Conservation (phyloP, 1,140 invertebrate genomes). For the Laodelphax striatellus region DNA sequence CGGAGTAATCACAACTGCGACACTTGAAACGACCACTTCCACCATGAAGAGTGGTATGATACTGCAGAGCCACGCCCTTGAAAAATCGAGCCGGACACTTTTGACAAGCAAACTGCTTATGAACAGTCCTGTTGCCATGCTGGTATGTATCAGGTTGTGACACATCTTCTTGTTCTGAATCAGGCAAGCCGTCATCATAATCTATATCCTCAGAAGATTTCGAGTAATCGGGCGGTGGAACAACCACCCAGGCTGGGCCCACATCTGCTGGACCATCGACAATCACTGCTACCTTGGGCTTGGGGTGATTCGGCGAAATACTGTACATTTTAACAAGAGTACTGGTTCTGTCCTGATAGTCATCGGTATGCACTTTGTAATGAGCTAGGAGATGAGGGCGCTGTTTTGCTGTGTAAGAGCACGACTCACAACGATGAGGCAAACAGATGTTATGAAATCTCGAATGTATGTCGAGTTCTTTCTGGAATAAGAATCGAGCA, state of each 20-base stretch:
- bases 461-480: slow-evolving; percentile 52
- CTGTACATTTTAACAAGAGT: slow-evolving; percentile 52
- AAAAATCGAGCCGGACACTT: slow-evolving; percentile 58
- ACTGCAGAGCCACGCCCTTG: slow-evolving; percentile 53
- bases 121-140: slow-evolving; percentile 5
- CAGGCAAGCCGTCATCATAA: not conserved
- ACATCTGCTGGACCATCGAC: slow-evolving; percentile 21
- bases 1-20: slow-evolving; percentile 71
- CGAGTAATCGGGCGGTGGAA: slow-evolving; percentile 3
- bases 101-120: slow-evolving; percentile 39
- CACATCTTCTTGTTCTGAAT: not conserved
- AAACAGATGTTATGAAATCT: slow-evolving; percentile 52
- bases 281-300: slow-evolving; percentile 45
- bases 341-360: slow-evolving; percentile 69
- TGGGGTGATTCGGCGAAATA: slow-evolving; percentile 44
- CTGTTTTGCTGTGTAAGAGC: slow-evolving; percentile 64
- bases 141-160: not conserved
- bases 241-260: slow-evolving; percentile 34
- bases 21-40: slow-evolving; percentile 59
- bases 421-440: slow-evolving; percentile 56
- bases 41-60: slow-evolving; percentile 59
- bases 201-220: not conserved
- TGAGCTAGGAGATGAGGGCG: slow-evolving; percentile 58
- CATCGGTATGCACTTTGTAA: slow-evolving; percentile 61
- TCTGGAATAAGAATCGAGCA: slow-evolving; percentile 51